Base-by-base conservation (phyloP, 64 coral and sea anemone species). In the Anthopleura sola region DNA sequence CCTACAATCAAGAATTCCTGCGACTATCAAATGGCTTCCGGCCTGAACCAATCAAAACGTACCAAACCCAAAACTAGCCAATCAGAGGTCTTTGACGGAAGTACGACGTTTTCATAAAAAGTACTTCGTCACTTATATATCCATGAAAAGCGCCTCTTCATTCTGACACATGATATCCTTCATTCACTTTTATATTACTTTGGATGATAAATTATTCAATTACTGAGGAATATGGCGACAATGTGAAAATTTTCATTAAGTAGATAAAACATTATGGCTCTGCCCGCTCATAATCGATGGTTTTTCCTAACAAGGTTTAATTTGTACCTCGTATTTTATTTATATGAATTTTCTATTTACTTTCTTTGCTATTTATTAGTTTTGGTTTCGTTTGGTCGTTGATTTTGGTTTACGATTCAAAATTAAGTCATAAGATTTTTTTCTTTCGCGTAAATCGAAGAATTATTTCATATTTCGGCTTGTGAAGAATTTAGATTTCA, bases 301-400 rank as follows among this genome's bases (percentile, higher is more conserved):
- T 29, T 71, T 71, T 71, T 71, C 26, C 28, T 71, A 32, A 71
- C n/a, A 71, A 28, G 28, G 34, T 34, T 71, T 32, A 71, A 32
- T 71, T 71, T 71, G 66, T 71, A 76, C 24, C 76, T 79, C 76
- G 76, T 79, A 44, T 21, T 47, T 79, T 79, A 79, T 79, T 79
- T 16, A 79, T 79, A 48, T 40, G 20, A 79, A 20, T 33, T 46
- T 9, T 36, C 74, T 76, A 2, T 77, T 37, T 77, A 26, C 60
- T 66, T 66, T 26, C n/a, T 16, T 32, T 71, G 29, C 31, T 71
- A 71, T 32, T 16, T 34, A 71, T 34, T 71, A 71, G 28, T 34
- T 62, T n/a, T n/a, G n/a, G 34, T 34, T 32, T 44, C 4, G 14
- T 28, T 16, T n/a, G n/a, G 28, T 8, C 40, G 40, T 8, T n/a